These are phyloP conservation scores for Lucilia sericata DNA, from an alignment of 1,140 invertebrate genomes.

Conservation along the genomic window DNA sequence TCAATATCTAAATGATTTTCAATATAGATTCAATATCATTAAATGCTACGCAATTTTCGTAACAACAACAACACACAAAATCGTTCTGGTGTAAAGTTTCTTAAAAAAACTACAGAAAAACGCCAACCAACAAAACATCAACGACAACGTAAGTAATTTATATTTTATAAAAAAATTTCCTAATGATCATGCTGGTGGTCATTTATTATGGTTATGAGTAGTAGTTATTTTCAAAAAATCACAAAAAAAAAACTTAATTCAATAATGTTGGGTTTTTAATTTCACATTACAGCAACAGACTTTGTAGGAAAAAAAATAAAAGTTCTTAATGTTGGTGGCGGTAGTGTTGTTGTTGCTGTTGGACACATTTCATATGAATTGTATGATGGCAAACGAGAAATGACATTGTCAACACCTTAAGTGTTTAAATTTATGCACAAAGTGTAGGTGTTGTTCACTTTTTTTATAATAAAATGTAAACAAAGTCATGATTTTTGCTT, in stretches of 20 bases:
- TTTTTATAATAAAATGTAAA: slow-evolving; percentile 2
- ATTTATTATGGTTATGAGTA: background rate
- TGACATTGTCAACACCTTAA: slow-evolving; percentile 20
- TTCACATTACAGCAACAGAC: background rate
- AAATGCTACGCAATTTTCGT: no score
- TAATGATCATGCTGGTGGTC: slow-evolving; percentile 14
- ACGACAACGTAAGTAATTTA: background rate
- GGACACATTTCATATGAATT: background rate
- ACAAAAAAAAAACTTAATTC: background rate
- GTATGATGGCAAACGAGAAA: slow-evolving; percentile 13
- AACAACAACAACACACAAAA: background rate
- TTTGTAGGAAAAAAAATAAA: background rate
- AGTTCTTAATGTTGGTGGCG: slow-evolving; percentile 28
- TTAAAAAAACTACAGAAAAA: no score
- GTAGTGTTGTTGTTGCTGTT: background rate
- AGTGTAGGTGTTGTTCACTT: background rate
- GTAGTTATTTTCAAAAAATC: background rate
- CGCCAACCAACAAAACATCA: background rate
- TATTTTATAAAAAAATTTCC: background rate
- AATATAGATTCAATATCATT: no score
- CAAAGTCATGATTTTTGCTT: background rate
- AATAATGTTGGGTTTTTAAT: slow-evolving; percentile 19
- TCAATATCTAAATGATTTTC: no score
- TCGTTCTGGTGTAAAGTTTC: background rate
- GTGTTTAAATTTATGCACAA: slow-evolving; percentile 27